These are phyloP conservation scores for Leistus spinibarbis DNA, from an alignment of 2,888 invertebrate species.

Conservation along the genomic window DNA sequence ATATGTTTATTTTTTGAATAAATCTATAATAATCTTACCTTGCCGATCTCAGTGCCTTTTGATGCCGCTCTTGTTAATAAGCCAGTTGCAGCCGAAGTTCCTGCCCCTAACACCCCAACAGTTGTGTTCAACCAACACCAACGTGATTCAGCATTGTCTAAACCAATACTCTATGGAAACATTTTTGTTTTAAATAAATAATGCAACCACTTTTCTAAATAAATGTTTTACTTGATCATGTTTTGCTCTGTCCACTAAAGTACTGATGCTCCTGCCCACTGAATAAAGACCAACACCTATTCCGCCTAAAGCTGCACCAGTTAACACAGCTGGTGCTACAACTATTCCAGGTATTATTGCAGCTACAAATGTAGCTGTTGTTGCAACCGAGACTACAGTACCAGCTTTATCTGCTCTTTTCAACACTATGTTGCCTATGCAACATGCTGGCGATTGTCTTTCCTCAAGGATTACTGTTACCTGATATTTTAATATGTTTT, in stretches of 20 bases:
- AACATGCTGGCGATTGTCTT: slow-evolving; percentile 23
- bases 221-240: slow-evolving; percentile 34
- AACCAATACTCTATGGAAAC: slow-evolving; percentile 31
- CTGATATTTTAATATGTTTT: not conserved
- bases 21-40: too few relatives aligned
- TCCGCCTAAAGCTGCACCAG: slow-evolving; percentile 28
- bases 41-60: slow-evolving; percentile 19
- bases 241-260: slow-evolving; percentile 30
- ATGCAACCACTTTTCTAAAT: not conserved
- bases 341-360: slow-evolving; percentile 24
- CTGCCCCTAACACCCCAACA: slow-evolving; percentile 19
- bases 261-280: slow-evolving; percentile 32
- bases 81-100: slow-evolving; percentile 24
- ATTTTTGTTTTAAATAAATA: not conserved
- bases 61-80: slow-evolving; percentile 10
- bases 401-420: slow-evolving; percentile 30
- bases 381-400: slow-evolving; percentile 28
- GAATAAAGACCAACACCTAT: slow-evolving; percentile 30
- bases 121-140: slow-evolving; percentile 31
- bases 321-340: slow-evolving; percentile 27
- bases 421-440: not conserved
- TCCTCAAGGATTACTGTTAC: slow-evolving; percentile 10
- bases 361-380: slow-evolving; percentile 27
- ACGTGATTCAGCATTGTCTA: slow-evolving; percentile 27
- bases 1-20: too few relatives aligned